Evolutionary conservation across 2,113 vertebrate species (phyloP).

Genomic region (Hyla sarda): DNA sequence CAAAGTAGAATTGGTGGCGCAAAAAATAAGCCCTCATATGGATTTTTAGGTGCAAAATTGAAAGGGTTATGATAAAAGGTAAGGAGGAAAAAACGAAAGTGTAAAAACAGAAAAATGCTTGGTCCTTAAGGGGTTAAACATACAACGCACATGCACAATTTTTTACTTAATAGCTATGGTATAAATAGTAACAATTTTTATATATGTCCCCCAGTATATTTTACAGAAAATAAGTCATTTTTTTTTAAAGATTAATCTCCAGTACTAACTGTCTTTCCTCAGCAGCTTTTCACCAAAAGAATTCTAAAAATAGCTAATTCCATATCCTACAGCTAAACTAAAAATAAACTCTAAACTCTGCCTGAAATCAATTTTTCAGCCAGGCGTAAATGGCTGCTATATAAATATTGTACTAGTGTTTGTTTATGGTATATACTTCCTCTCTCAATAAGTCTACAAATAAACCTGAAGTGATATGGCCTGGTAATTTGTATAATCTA

Average conservation of each 20-base stretch:
- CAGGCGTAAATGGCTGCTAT: constrained; percentile 1
- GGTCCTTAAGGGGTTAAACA: no score
- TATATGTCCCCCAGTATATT: background rate
- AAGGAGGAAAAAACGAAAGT: no score
- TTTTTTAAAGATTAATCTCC: background rate
- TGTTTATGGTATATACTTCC: background rate
- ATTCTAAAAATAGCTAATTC: constrained; percentile 34
- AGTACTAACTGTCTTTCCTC: constrained; percentile 3
- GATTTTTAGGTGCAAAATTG: no score
- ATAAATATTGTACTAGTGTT: background rate
- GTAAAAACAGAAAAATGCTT: no score
- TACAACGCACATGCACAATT: background rate
- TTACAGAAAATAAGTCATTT: background rate
- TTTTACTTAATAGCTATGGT: background rate
- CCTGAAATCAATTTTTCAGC: constrained; percentile 26
- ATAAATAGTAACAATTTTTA: background rate
- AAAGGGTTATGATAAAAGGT: no score
- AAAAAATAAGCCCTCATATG: no score
- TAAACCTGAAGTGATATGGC: background rate
- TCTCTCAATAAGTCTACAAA: background rate
- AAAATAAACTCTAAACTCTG: constrained; percentile 27
- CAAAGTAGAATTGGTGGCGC: no score
- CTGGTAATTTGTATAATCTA: background rate
- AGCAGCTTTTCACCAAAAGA: background rate
- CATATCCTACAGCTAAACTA: constrained; percentile 32